Conservation (phyloP, 1,140 invertebrate genomes). For the Dreissena rostriformis region DNA sequence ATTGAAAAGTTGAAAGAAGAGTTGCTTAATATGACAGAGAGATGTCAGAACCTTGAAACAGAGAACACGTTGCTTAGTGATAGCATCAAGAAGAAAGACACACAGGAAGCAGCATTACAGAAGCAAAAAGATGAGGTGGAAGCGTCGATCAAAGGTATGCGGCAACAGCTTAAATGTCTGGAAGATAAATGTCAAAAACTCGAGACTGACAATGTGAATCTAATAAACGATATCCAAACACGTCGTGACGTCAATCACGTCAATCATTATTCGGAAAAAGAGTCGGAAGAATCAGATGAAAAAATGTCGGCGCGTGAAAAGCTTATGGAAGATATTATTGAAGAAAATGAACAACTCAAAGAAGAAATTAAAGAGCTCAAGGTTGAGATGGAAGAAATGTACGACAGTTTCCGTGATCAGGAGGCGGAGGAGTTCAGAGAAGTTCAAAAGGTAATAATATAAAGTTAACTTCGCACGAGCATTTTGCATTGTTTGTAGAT, state of each 20-base stretch:
- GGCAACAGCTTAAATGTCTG: slow-evolving; percentile 63
- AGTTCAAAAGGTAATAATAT: slow-evolving; percentile 69
- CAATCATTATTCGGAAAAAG: slow-evolving; percentile 29
- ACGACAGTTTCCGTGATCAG: slow-evolving; percentile 97
- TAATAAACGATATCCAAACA: slow-evolving; percentile 68
- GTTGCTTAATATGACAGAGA: slow-evolving; percentile 67
- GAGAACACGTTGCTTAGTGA: slow-evolving; percentile 64
- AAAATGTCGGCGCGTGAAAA: slow-evolving; percentile 80
- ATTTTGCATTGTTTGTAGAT: no score
- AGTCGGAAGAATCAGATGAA: slow-evolving; percentile 47
- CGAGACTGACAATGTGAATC: slow-evolving; percentile 66
- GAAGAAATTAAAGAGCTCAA: slow-evolving; percentile 96
- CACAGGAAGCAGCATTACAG: slow-evolving; percentile 55
- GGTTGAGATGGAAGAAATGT: slow-evolving; percentile 99
- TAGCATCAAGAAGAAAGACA: slow-evolving; percentile 60
- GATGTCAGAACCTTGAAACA: slow-evolving; percentile 63
- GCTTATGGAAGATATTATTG: slow-evolving; percentile 95
- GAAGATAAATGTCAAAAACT: slow-evolving; percentile 66
- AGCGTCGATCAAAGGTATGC: slow-evolving; percentile 57
- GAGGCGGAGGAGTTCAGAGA: slow-evolving; percentile 98
- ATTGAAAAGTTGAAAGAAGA: slow-evolving; percentile 81
- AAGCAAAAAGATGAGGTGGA: slow-evolving; percentile 61
- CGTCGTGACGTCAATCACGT: slow-evolving; percentile 56
- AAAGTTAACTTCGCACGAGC: no score
- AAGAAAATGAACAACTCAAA: slow-evolving; percentile 98